Evolutionary conservation across 2,888 invertebrate genomes (phyloP).

Genomic region (Lacanobia oleracea): DNA sequence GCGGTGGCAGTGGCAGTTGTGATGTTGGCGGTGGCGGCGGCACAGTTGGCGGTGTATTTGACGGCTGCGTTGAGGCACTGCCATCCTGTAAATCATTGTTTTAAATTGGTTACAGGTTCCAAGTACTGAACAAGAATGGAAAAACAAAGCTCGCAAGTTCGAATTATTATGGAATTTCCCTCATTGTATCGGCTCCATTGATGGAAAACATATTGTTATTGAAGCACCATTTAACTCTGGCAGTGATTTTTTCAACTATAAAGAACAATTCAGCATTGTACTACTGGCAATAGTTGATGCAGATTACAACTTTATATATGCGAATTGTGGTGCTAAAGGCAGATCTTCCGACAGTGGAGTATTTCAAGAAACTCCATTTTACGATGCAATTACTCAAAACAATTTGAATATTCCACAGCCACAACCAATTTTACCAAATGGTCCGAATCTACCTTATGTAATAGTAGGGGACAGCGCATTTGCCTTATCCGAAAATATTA

Average conservation of each 20-base stretch:
- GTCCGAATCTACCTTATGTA: conserved; percentile 54
- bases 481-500: conserved; percentile 56
- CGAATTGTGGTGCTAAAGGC: conserved; percentile 55
- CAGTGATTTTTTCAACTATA: conserved; percentile 44
- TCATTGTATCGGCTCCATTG: conserved; percentile 46
- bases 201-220: conserved; percentile 46
- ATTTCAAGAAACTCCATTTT: conserved; percentile 41
- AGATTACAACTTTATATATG: conserved; percentile 59
- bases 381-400: conserved; percentile 40
- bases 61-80: conserved; percentile 6
- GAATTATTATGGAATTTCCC: conserved; percentile 21
- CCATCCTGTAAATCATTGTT: conserved; percentile 10
- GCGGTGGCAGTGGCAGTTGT: conserved; percentile 4
- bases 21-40: background rate
- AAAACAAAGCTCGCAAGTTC: conserved; percentile 39
- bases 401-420: conserved; percentile 46
- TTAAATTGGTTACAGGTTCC: conserved; percentile 28
- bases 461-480: conserved; percentile 65
- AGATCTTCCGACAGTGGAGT: conserved; percentile 61
- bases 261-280: conserved; percentile 39
- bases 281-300: conserved; percentile 49
- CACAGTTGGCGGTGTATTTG: conserved; percentile 2
- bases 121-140: conserved; percentile 44
- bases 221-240: conserved; percentile 41
- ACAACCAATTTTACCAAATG: conserved; percentile 49